Conservation (phyloP, 2,113 vertebrate species). For the Arizona elegans region DNA sequence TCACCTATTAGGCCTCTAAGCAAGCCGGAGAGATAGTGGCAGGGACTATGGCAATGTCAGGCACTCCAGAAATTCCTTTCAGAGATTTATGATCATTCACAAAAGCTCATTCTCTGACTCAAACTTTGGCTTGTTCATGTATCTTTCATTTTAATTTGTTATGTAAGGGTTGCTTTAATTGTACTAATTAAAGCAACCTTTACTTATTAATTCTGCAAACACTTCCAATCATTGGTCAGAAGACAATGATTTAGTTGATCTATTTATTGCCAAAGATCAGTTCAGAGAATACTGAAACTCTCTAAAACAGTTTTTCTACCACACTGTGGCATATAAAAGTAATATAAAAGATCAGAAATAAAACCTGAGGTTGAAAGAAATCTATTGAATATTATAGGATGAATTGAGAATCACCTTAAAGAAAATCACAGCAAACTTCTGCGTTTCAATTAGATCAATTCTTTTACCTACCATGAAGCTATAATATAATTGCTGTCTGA, state of each 20-base stretch:
- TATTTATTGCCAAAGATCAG: not conserved
- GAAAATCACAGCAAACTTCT: constrained; percentile 40
- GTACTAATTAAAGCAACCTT: not conserved
- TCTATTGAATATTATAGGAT: constrained; percentile 13
- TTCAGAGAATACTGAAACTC: constrained; percentile 12
- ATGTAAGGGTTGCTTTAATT: not conserved
- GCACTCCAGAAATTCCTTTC: not conserved
- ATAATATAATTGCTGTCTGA: not conserved
- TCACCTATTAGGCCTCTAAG: not conserved
- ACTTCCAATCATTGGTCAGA: not conserved
- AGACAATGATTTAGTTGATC: not conserved
- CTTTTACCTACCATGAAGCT: not conserved
- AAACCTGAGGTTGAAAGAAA: constrained; percentile 41
- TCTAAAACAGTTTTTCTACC: constrained; percentile 3
- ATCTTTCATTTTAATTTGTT: not conserved
- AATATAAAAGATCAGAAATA: constrained; percentile 18
- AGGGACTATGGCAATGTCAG: not conserved
- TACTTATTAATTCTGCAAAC: not conserved
- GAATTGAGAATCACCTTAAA: constrained; percentile 42
- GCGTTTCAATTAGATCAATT: constrained; percentile 29
- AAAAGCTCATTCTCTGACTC: not conserved
- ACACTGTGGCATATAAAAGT: constrained; percentile 10
- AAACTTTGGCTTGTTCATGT: not conserved
- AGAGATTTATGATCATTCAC: not conserved
- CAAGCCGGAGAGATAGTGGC: not conserved